Evolutionary conservation across 2,888 invertebrate genomes (phyloP).

Genomic region (Hedychridium roseum): DNA sequence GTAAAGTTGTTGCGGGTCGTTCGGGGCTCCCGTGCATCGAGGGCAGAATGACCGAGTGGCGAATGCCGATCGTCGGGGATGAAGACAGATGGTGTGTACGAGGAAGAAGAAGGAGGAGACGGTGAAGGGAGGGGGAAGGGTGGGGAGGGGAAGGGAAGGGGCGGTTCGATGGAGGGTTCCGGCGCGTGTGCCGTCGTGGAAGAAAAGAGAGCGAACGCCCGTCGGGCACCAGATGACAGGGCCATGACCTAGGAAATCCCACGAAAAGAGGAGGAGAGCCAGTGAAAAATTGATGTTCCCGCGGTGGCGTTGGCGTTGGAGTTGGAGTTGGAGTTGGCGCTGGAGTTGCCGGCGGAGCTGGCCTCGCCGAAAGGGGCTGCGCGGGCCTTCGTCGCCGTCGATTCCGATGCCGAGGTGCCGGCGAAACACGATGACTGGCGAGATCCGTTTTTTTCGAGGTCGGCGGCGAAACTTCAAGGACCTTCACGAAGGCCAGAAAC

Average conservation of each 20-base stretch:
- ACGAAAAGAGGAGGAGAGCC: constrained; percentile 23
- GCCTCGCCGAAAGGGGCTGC: constrained; percentile 8
- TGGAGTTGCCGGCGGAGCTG: constrained; percentile 18
- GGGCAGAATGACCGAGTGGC: too few relatives aligned
- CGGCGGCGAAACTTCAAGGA: constrained; percentile 62
- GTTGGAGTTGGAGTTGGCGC: too few relatives aligned
- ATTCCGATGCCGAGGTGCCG: too few relatives aligned
- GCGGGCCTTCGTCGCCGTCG: too few relatives aligned
- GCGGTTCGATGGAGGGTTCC: too few relatives aligned
- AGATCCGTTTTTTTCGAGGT: constrained; percentile 42
- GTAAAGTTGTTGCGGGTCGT: too few relatives aligned
- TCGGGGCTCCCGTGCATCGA: too few relatives aligned
- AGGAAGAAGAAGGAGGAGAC: constrained; percentile 17
- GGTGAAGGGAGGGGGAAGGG: constrained; percentile 15
- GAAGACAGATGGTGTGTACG: constrained; percentile 36
- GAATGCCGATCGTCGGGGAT: too few relatives aligned
- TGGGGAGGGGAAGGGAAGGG: constrained; percentile 17
- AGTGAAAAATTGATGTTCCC: constrained; percentile 45
- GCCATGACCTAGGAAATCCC: constrained; percentile 51
- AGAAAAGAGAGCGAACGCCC: constrained; percentile 8
- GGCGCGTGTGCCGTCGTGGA: too few relatives aligned
- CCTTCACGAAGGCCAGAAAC: constrained; percentile 59
- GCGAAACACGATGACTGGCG: constrained; percentile 53
- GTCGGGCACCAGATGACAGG: constrained; percentile 50
- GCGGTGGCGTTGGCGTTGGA: constrained; percentile 12